Conservation (phyloP, 2,113 vertebrate genomes). For the Crocuta crocuta region DNA sequence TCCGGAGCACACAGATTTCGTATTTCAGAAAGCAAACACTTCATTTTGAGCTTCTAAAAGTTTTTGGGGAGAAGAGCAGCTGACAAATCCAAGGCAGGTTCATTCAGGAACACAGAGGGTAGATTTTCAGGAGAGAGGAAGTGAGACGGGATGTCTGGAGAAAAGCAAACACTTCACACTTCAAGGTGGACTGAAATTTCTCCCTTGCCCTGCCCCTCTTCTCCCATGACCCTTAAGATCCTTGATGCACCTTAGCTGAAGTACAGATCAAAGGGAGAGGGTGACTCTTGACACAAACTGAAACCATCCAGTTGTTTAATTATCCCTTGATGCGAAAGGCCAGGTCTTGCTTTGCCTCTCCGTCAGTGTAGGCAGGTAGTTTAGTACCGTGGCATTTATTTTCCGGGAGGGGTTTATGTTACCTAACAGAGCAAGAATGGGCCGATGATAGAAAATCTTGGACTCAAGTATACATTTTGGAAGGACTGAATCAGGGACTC, state of each 20-base stretch:
- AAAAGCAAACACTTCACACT: conserved; percentile 87
- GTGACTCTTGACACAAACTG: conserved; percentile 84
- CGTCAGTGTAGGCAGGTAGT: conserved; percentile 77
- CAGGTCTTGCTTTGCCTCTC: conserved; percentile 79
- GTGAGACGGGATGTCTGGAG: conserved; percentile 71
- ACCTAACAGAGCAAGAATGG: conserved; percentile 65
- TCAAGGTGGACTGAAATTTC: conserved; percentile 84
- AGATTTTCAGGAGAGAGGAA: conserved; percentile 78
- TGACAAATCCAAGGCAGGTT: conserved; percentile 29
- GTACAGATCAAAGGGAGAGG: conserved; percentile 87
- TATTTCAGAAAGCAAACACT: background rate
- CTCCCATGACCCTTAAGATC: conserved; percentile 83
- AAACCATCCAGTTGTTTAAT: conserved; percentile 81
- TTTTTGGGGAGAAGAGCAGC: conserved; percentile 18
- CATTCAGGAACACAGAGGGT: conserved; percentile 67
- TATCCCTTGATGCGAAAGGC: conserved; percentile 74
- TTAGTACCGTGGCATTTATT: conserved; percentile 68
- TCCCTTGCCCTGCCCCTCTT: conserved; percentile 79
- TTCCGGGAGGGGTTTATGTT: conserved; percentile 69
- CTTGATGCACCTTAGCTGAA: conserved; percentile 75
- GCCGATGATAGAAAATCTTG: conserved; percentile 12
- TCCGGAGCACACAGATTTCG: background rate
- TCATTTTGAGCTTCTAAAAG: background rate
- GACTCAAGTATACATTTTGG: background rate
- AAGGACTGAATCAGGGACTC: background rate